Conservation (phyloP, 2,113 vertebrate genomes). For the Podocnemis expansa region DNA sequence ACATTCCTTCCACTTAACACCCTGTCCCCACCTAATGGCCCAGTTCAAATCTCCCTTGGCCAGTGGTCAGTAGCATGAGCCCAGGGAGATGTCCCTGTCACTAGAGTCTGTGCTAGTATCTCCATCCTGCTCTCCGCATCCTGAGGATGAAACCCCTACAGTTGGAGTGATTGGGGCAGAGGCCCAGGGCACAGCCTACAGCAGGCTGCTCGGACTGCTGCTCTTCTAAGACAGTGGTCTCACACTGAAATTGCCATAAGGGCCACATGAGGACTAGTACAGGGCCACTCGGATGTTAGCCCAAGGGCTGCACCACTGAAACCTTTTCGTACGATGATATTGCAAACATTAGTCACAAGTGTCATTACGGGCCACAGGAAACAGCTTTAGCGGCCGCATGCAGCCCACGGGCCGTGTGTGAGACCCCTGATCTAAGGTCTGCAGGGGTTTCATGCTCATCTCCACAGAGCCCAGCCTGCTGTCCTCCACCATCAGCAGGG, state of each 20-base stretch:
- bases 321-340: too few species aligned
- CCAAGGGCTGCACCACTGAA: too few species aligned
- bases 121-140: background rate
- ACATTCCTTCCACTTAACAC: rapidly evolving
- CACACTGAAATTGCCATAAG: too few species aligned
- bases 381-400: too few species aligned
- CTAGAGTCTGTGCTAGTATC: background rate
- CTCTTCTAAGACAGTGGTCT: too few species aligned
- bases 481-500: background rate
- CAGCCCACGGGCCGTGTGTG: too few species aligned
- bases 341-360: too few species aligned
- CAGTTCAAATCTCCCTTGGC: rapidly evolving
- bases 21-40: rapidly evolving
- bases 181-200: background rate
- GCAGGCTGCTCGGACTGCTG: background rate
- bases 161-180: background rate
- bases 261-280: too few species aligned
- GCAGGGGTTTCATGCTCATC: too few species aligned
- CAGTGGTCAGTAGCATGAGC: rapidly evolving
- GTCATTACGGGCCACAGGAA: too few species aligned
- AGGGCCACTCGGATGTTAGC: too few species aligned
- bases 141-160: background rate
- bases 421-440: too few species aligned
- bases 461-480: background rate
- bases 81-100: rapidly evolving